Evolutionary conservation across 2,797 vertebrate genomes (phyloP).

Genomic region (Hybognathus amarus): DNA sequence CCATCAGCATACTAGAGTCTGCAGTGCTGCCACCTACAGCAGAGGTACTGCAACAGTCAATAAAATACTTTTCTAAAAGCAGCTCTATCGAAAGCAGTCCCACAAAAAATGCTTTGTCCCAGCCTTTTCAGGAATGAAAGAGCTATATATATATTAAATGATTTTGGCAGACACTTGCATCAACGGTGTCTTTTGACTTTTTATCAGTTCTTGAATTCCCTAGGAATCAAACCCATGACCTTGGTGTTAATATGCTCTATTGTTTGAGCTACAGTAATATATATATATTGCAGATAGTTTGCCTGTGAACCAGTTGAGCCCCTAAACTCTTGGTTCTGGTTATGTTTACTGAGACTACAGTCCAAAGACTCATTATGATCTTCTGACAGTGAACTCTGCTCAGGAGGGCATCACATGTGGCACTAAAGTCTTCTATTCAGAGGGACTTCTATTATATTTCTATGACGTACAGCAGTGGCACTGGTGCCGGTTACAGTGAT

Average conservation of each 20-base stretch:
- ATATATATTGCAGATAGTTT: neutral
- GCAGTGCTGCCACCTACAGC: slow-evolving; percentile 76
- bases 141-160: neutral
- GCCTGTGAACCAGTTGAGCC: slow-evolving; percentile 11
- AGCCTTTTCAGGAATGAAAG: neutral
- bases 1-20: slow-evolving; percentile 78
- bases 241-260: neutral
- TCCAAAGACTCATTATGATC: neutral
- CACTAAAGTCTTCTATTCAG: slow-evolving; percentile 13
- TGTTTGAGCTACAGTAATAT: slow-evolving; percentile 1
- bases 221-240: neutral
- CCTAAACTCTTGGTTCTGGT: slow-evolving; percentile 1
- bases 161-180: neutral
- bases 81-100: neutral
- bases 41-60: slow-evolving; percentile 67
- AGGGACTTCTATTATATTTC: slow-evolving; percentile 12
- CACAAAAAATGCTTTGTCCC: slow-evolving; percentile 8
- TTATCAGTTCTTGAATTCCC: neutral
- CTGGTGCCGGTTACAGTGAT: slow-evolving; percentile 17
- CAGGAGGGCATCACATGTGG: slow-evolving; percentile 13
- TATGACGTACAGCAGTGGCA: neutral
- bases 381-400: neutral
- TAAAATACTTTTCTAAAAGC: neutral
- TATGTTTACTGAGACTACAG: slow-evolving; percentile 37
- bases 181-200: neutral